Conservation (phyloP, 2,888 invertebrate species). For the Serrognathus titanus region DNA sequence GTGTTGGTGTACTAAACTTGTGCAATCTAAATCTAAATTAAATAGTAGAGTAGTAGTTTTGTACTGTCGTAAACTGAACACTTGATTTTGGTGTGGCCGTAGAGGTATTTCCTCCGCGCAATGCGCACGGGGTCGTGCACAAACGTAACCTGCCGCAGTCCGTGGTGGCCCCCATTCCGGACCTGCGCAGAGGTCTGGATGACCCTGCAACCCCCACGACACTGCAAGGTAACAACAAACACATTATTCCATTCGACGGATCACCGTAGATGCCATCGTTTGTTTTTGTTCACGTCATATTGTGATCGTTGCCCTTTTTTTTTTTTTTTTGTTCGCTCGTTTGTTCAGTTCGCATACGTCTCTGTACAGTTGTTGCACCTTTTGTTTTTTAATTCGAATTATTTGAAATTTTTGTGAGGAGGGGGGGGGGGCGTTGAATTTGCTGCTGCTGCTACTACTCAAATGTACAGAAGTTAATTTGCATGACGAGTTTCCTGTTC, state of each 20-base stretch:
- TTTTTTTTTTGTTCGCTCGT: neutral
- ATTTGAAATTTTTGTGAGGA: too few relatives aligned
- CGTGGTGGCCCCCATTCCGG: conserved; percentile 80
- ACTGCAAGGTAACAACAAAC: conserved; percentile 51
- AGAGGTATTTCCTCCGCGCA: conserved; percentile 63
- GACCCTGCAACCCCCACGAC: conserved; percentile 43
- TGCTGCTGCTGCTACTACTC: too few relatives aligned
- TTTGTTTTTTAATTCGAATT: too few relatives aligned
- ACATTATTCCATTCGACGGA: neutral
- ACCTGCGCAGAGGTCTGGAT: conserved; percentile 73
- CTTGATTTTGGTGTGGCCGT: conserved; percentile 26
- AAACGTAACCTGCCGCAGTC: conserved; percentile 80
- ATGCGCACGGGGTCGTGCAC: conserved; percentile 84
- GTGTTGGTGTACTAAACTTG: neutral
- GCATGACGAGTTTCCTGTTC: too few relatives aligned
- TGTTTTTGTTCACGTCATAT: neutral
- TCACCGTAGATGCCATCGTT: conserved; percentile 1
- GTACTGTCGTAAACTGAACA: neutral
- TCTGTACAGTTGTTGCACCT: neutral
- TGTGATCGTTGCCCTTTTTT: neutral
- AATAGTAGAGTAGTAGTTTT: neutral
- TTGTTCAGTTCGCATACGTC: neutral
- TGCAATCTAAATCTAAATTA: neutral
- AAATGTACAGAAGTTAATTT: too few relatives aligned
- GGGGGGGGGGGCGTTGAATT: too few relatives aligned